Percentiles rank a stretch among this genome's conserved stretches.
Evolutionary conservation across 2,797 vertebrate genomes (phyloP).

Genomic region (Microchirus variegatus): DNA sequence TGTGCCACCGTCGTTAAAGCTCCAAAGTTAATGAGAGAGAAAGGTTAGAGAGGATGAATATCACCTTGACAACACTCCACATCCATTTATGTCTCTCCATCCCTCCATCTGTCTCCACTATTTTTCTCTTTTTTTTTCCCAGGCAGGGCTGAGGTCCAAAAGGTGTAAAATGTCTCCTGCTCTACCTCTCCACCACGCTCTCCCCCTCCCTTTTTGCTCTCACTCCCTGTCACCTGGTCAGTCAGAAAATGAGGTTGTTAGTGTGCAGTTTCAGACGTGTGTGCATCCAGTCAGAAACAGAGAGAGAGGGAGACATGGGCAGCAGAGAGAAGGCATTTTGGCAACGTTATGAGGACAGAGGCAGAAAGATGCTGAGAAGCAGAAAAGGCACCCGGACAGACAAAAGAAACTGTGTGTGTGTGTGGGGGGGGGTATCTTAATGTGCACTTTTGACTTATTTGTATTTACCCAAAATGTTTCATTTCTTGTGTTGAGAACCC

Average conservation of each 20-base stretch:
- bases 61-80: slow-evolving; percentile 75
- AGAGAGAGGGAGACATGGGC: neutral
- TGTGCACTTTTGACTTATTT: neutral
- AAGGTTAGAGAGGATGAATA: slow-evolving; percentile 72
- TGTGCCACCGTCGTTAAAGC: slow-evolving; percentile 69
- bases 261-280: slow-evolving; percentile 53
- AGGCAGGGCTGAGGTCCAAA: slow-evolving; percentile 63
- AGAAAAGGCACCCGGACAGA: slow-evolving; percentile 4
- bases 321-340: slow-evolving; percentile 1
- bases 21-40: slow-evolving; percentile 78
- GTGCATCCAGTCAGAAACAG: slow-evolving; percentile 34
- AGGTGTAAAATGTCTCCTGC: slow-evolving; percentile 70
- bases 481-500: slow-evolving; percentile 2
- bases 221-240: slow-evolving; percentile 52
- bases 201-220: slow-evolving; percentile 20
- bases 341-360: neutral
- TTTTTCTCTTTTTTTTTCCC: slow-evolving; percentile 51
- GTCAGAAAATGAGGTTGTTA: slow-evolving; percentile 75
- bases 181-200: slow-evolving; percentile 53
- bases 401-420: too few species aligned
- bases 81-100: slow-evolving; percentile 64
- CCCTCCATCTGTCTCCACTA: slow-evolving; percentile 63
- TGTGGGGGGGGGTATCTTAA: too few species aligned
- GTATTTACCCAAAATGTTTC: slow-evolving; percentile 14
- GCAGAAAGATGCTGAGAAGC: slow-evolving; percentile 1